Evolutionary conservation across 2,888 invertebrate species (phyloP), one percentile per base, ranked within the genome.

Genomic region (Doris montereyensis): DNA sequence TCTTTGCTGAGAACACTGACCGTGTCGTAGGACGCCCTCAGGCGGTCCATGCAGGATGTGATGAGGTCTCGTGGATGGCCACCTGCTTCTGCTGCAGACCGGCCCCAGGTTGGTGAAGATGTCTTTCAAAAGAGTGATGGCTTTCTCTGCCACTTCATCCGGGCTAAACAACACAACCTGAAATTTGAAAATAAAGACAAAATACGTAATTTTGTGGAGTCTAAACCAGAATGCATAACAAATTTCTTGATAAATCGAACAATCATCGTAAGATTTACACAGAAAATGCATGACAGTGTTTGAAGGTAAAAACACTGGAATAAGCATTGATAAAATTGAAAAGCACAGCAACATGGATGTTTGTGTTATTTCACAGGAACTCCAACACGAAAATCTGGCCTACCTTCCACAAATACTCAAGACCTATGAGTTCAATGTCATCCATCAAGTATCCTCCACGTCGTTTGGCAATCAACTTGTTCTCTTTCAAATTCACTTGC

Each of bases 401-500:
- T 88, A 95, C 96, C 92, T 95, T 94, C 98, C 98, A 98, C 87
- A 98, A 93, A 93, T 98, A 98, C 92, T 98, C 98, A 90, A 97
- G 94, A 84, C 98, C 98, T 90, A 97, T 97, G 88, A 98, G 94
- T 93, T 98, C 97, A 85, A 96, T 95, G 92, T 97, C 97, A 91
- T 97, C 97, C 92, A 98, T 95, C 83, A 90, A 85, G 79, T 88
- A 88, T 24, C 95, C 95, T 87, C 97, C 94, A 89, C 97, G 93
- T 89, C 97, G 93, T 91, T 96, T 97, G 81, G 95, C 93, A 91
- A 96, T 95, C 80, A 98, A 92, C 93, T 97, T 98, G 83, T 96
- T 96, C 92, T 97, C 97, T 92, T 97, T 98, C 82, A 95, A 95
- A 93, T 98, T 98, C 28, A 98, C 98, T 81, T 97, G 96, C 93